These are phyloP conservation scores for Pomacea maculata DNA, from an alignment of 1,140 invertebrate species.

Conservation along the genomic window DNA sequence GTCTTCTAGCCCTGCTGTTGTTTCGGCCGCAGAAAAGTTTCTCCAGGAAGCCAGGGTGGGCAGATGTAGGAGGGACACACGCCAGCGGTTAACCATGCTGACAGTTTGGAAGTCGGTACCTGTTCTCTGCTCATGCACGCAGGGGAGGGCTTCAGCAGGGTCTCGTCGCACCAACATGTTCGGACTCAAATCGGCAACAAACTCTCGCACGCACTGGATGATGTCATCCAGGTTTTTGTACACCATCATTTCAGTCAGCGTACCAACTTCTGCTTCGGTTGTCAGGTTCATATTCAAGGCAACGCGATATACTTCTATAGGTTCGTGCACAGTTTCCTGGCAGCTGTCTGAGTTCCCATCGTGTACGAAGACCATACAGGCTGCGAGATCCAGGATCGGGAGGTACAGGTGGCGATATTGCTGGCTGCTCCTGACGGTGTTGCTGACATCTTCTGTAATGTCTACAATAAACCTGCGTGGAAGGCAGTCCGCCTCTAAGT, in stretches of 20 bases:
- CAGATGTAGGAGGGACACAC: background rate
- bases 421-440: background rate
- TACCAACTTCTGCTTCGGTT: background rate
- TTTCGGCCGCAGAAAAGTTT: too few relatives aligned
- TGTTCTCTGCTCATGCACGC: background rate
- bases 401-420: background rate
- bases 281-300: constrained; percentile 7
- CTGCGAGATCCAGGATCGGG: constrained; percentile 3
- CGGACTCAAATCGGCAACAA: background rate
- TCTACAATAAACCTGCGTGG: constrained; percentile 9
- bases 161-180: background rate
- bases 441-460: constrained; percentile 1
- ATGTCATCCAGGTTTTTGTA: constrained; percentile 7
- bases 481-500: background rate
- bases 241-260: background rate
- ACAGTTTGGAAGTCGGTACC: constrained; percentile 1
- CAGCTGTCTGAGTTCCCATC: background rate
- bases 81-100: constrained; percentile 7
- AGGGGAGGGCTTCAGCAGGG: background rate
- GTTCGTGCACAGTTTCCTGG: background rate
- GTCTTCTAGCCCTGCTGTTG: too few relatives aligned
- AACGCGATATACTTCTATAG: background rate
- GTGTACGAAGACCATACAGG: constrained; percentile 1
- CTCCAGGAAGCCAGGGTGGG: too few relatives aligned
- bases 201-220: background rate